Evolutionary conservation across 2,113 vertebrate genomes (phyloP).

Genomic region (Dicerorhinus sumatrensis): DNA sequence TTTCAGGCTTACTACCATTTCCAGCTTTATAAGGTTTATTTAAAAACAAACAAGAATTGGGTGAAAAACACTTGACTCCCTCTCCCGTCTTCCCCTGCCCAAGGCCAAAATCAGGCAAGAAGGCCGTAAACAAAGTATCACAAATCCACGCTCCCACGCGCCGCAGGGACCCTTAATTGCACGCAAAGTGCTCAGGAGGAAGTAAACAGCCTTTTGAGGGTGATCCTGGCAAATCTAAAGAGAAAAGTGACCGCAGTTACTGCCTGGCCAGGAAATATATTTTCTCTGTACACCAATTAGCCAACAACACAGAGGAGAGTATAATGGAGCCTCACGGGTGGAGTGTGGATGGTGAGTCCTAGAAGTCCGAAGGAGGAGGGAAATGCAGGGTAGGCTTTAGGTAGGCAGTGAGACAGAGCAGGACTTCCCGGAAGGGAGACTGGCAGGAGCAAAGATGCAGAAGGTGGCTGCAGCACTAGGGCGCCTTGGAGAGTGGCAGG

Average conservation of each 20-base stretch:
- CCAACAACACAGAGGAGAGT: not conserved
- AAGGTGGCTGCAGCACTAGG: not conserved
- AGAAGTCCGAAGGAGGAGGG: not conserved
- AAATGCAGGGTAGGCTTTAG: rapidly evolving
- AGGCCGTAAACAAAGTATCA: not conserved
- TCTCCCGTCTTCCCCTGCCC: not conserved
- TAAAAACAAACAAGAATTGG: not conserved
- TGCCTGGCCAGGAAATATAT: not conserved
- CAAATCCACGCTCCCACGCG: not conserved
- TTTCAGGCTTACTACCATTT: not conserved
- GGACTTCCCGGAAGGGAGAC: not conserved
- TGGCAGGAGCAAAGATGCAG: too few species aligned
- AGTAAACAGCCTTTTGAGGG: not conserved
- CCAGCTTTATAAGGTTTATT: not conserved
- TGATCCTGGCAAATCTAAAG: not conserved
- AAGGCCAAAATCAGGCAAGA: not conserved
- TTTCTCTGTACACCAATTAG: not conserved
- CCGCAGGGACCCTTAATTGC: not conserved
- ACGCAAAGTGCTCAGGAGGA: not conserved
- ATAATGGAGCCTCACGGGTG: not conserved
- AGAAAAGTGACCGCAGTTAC: not conserved
- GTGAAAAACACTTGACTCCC: not conserved
- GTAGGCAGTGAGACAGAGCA: not conserved
- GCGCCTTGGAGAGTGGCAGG: not conserved
- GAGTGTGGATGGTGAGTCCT: rapidly evolving